phyloP scores from a whole-genome alignment of 2,113 vertebrate genomes.

The Acinonyx jubatus region DNA sequence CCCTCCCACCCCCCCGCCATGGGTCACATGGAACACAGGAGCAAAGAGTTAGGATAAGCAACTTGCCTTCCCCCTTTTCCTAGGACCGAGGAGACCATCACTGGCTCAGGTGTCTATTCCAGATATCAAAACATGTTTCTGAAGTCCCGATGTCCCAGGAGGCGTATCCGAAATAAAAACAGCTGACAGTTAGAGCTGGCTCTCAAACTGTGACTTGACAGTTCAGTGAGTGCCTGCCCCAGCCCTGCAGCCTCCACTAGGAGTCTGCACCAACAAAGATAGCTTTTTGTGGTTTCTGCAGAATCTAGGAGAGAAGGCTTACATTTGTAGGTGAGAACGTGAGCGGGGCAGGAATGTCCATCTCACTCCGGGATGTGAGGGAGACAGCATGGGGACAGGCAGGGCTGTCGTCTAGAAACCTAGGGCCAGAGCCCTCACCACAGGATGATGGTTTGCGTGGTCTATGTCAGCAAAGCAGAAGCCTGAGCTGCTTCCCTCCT shows the following conservation, averaged over 20 bases:
- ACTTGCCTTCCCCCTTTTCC: not conserved
- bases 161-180: not conserved
- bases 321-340: not conserved
- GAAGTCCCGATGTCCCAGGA: not conserved
- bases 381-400: accelerated
- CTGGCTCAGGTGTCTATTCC: not conserved
- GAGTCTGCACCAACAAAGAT: not conserved
- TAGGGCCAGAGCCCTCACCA: not conserved
- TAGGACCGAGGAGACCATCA: not conserved
- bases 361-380: not conserved
- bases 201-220: not conserved
- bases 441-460: accelerated
- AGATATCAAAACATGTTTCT: not conserved
- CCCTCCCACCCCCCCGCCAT: not conserved
- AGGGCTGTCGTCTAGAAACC: not conserved
- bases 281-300: not conserved
- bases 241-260: not conserved
- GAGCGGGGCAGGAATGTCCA: not conserved
- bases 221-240: not conserved
- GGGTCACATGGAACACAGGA: not conserved
- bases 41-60: not conserved
- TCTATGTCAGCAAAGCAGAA: not conserved
- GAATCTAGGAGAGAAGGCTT: not conserved
- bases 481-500: not conserved
- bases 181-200: not conserved